Evolutionary conservation across 1,140 invertebrate species (phyloP), one percentile per base, ranked within the genome.

Genomic region (Lycorma delicatula): DNA sequence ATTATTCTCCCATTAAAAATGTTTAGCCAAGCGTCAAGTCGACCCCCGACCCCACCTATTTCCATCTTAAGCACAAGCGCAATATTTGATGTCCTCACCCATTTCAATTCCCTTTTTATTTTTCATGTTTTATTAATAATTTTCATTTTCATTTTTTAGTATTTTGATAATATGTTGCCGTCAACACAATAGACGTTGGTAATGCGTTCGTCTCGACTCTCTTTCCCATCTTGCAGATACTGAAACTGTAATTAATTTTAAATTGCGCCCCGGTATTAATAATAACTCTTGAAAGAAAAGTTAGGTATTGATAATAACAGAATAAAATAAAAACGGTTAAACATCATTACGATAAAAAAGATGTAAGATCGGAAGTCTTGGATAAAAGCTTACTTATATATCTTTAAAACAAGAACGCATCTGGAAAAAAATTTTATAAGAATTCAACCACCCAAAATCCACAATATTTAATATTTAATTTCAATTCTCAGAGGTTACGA

Each of bases 1-100:
- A 57, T 57, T 57, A 57, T 57, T 57, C 48, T 57, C 46, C 56
- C 56, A 57, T 57, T 57, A 57, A 57, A 57, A 57, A 57, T 57
- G 56, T 57, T 57, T 57, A 57, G 47, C 56, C 56, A 51, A 48
- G 56, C 56, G 56, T 50, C 56, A 16, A 56, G 25, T 23, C 18
- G 9, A 23, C 36, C 23, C 41, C n/a, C n/a, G n/a, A n/a, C n/a
- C n/a, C n/a, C n/a, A n/a, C n/a, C n/a, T n/a, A n/a, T 44, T 22
- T 44, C 41, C 41, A 44, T 44, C 41, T 44, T 44, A 44, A 44
- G 41, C 23, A 22, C 41, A 13, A 44, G 41, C 41, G 18, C 41
- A 44, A 22, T 20, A 16, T 16, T 20, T 11, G n/a, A 5, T 22
- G 5, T 44, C n/a, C 41, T 22, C 41, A 5, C n/a, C 31, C 31